Evolutionary conservation across 2,113 vertebrate genomes (phyloP), one percentile per base, ranked within the genome.

Genomic region (Trogon surrucura): DNA sequence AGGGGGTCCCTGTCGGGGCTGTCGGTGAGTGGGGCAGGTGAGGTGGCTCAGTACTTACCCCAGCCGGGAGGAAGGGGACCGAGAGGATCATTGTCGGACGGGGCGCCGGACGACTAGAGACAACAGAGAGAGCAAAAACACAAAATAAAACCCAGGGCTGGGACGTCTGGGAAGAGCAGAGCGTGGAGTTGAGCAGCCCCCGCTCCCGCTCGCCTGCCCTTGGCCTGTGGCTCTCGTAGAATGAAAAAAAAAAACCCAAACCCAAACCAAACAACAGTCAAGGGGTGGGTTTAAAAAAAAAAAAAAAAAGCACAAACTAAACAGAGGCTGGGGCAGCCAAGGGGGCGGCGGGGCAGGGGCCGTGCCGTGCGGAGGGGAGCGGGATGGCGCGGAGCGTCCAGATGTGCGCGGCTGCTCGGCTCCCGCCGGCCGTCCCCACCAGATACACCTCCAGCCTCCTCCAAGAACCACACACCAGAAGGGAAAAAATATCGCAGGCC

Each of bases 11-110:
- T 16, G 6, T 4, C 2, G 5, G 19, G 51, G 45, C 32, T 67
- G 64, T 13, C 3, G 3, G 78, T 2, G 16, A 77, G 81, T 32
- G 5, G 0, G 2, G 78, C 80, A 87, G 74, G 71, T 51, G 74
- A 17, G 41, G 58, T 10, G 15, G 32, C 16, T 57, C 34, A 21
- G 93, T 96, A 99, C 99, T 99, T 98, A 99, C 99, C 99, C 99
- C 99, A 99, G 98, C 99, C 99, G 3, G 99, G 98, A 97, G 99
- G 99, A 96, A 99, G 98, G 32, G 98, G 92, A 77, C 99, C 99
- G 32, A 99, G 97, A 73, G 99, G 99, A 97, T 99, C 99, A 98
- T 99, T 99, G 96, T 99, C 99, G 6, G 98, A 98, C 3, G 98
- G 98, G 80, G 98, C 93, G 11, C 98, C 98, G 1, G 99, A 99